Evolutionary conservation across 2,113 vertebrate species (phyloP), one percentile per base, ranked within the genome.

Genomic region (Saccopteryx leptura): DNA sequence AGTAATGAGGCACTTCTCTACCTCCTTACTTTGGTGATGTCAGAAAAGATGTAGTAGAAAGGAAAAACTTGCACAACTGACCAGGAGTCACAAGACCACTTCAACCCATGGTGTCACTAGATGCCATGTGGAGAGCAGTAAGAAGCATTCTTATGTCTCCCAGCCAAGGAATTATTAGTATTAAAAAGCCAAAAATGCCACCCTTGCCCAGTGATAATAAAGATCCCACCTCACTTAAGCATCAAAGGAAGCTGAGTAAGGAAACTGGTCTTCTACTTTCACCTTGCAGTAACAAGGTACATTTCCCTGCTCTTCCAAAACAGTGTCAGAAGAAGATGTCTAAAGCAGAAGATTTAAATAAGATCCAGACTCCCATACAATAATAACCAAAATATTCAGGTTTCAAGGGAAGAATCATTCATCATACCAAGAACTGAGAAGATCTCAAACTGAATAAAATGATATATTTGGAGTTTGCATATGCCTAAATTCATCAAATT

Each of bases 271-370:
- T 54, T 81, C 26, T 26, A 60, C 5, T 23, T 33, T 23, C 7
- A 79, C 48, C 39, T 75, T 46, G 17, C 17, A 90, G 12, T 68
- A 89, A 68, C 33, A 75, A 89, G 15, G 6, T 52, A 11, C 18
- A 56, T 50, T 84, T 14, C 14, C 46, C 17, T 86, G 74, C 61
- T 76, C 88, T 87, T n/a, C 12, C 24, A 90, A 48, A 90, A 28
- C 68, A 87, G 5, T 56, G 28, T 75, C 48, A 56, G 74, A 85
- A 84, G 63, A n/a, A 90, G 10, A 9, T n/a, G 85, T n/a, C 33
- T 79, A 79, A 63, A 60, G 11, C 24, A 50, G 33, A 95, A 88
- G 46, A 39, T 69, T 19, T 80, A 89, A 88, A 61, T 69, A 89
- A 76, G 54, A 76, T 24, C n/a, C 11, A 74, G 50, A 80, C n/a